A percentile compares a stretch with the other conserved stretches of the same genome.
phyloP scores from a whole-genome alignment of 2,888 invertebrate species.

The Amiota communis region DNA sequence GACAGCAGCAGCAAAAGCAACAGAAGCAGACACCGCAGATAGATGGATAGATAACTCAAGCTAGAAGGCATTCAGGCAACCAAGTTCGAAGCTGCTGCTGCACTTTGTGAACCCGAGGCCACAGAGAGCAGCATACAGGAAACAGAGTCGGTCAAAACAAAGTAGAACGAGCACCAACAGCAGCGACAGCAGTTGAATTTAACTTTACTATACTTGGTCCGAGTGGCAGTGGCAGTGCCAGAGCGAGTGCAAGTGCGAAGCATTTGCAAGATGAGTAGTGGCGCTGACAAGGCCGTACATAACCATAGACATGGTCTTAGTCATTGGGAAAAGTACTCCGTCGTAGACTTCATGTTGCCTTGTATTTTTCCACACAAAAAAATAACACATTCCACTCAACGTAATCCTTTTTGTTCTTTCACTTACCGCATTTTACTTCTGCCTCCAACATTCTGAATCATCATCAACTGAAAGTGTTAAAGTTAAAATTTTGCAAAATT shows the following conservation, averaged over 20 bases:
- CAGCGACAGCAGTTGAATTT: neutral
- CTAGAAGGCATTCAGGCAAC: too few relatives aligned
- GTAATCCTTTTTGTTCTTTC: constrained; percentile 6
- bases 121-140: too few relatives aligned
- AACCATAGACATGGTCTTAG: neutral
- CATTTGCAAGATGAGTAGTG: constrained; percentile 59
- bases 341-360: constrained; percentile 4
- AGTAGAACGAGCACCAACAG: neutral
- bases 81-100: too few relatives aligned
- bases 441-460: neutral
- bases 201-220: constrained; percentile 51
- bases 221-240: constrained; percentile 6
- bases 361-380: neutral
- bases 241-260: too few relatives aligned
- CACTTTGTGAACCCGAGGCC: too few relatives aligned
- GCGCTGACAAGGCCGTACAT: constrained; percentile 51
- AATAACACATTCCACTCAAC: constrained; percentile 13
- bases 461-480: constrained; percentile 14
- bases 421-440: neutral
- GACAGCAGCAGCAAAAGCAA: neutral
- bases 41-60: too few relatives aligned
- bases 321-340: neutral
- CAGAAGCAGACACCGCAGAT: neutral
- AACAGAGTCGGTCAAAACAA: neutral
- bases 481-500: constrained; percentile 19